Evolutionary conservation across 2,113 vertebrate genomes (phyloP), one percentile per base, ranked within the genome.

Genomic region (Scomber colias): DNA sequence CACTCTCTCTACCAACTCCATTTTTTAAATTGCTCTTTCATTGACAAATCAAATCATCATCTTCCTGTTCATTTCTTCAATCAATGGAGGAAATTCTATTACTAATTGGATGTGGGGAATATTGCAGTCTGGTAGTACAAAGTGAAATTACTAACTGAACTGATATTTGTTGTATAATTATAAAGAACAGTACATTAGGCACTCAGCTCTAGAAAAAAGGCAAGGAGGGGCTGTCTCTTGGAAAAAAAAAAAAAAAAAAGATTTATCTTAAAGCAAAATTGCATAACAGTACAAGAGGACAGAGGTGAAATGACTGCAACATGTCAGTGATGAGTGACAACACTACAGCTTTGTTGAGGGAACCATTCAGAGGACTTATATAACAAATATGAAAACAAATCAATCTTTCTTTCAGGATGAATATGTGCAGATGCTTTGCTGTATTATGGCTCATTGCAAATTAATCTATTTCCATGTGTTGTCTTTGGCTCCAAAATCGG

Each of bases 11-110:
- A 44, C 15, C 21, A 67, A 46, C 60, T 70, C 53, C 54, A 83
- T 82, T 87, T 79, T 62, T 75, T 75, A 69, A 66, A 62, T 71
- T 76, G 49, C 30, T 54, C 56, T 68, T 82, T 59, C 71, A 77
- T 76, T 27, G 3, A 56, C 21, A 81, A 80, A 89, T 73, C 59
- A 54, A 70, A 86, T 88, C 62, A 81, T 56, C 15, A 54, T 64
- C 77, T 79, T 71, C 64, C 67, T 59, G 66, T 59, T 87, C 0
- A 14, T 70, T 63, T 85, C 51, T 75, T 30, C 31, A 65, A 86
- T 77, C 31, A 72, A 61, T 79, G 56, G 11, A 85, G 57, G 79
- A 84, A 87, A 86, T 71, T n/a, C 30, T 69, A 17, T 15, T 40
- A 11, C 17, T 63, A 57, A 76, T 44, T 86, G 40, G 35, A 51